Conservation (phyloP, 2,888 invertebrate species). For the Zootermopsis nevadensis region DNA sequence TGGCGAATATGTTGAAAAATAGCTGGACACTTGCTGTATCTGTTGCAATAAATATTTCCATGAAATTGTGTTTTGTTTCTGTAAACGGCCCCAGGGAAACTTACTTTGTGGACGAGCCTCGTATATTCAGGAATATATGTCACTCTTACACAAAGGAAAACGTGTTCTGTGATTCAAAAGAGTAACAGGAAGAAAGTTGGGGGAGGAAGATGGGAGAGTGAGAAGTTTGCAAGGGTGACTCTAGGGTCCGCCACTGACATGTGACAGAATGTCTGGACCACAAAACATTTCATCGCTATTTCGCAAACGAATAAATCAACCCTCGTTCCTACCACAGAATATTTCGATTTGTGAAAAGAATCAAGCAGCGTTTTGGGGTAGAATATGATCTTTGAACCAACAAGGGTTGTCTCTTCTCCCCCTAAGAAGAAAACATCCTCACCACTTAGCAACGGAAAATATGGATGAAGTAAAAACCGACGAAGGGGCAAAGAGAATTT, state of each 20-base stretch:
- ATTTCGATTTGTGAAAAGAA: slow-evolving; percentile 9
- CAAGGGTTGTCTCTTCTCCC: neutral
- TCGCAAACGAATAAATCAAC: slow-evolving; percentile 11
- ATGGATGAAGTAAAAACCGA: too few species aligned
- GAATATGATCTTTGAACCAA: slow-evolving; percentile 25
- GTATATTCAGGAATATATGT: neutral
- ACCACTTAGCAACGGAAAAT: neutral
- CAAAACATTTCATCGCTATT: slow-evolving; percentile 7
- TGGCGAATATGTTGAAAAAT: too few species aligned
- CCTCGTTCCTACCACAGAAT: neutral
- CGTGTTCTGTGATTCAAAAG: neutral
- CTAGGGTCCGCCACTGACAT: slow-evolving; percentile 8
- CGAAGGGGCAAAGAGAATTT: too few species aligned
- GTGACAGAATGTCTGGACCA: slow-evolving; percentile 8
- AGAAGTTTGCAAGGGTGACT: neutral
- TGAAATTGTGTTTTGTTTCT: too few species aligned
- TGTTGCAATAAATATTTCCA: too few species aligned
- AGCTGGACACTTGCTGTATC: too few species aligned
- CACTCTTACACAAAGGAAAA: neutral
- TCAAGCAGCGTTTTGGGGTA: neutral
- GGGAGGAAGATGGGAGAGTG: neutral
- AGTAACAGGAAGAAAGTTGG: neutral
- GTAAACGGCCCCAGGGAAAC: too few species aligned
- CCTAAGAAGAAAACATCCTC: neutral
- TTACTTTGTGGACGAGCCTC: too few species aligned